A percentile compares a stretch with the other conserved stretches of the same genome.
Conservation (phyloP, 2,888 invertebrate genomes). For the Apoderus coryli region DNA sequence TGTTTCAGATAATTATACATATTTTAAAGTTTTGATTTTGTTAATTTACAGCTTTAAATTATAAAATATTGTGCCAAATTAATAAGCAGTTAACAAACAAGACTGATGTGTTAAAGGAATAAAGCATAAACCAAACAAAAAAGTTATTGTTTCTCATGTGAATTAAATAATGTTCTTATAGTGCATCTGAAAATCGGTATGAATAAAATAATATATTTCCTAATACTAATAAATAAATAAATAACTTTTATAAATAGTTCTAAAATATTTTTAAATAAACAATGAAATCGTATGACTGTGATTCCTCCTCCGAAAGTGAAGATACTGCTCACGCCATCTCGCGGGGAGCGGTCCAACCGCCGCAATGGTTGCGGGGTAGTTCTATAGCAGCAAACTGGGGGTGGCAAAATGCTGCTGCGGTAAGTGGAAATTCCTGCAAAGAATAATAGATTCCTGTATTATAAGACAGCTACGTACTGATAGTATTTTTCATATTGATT, state of each 20-base stretch:
- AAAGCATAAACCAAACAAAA: conserved; percentile 3
- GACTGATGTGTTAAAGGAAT: no score
- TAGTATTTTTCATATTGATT: no score
- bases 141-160: conserved; percentile 2
- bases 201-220: no score
- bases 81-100: no score
- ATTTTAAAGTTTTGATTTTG: no score
- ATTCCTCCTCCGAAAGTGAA: conserved; percentile 33
- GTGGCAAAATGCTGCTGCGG: conserved; percentile 26
- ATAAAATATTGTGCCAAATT: no score
- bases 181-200: no score
- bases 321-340: conserved; percentile 32
- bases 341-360: conserved; percentile 27
- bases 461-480: conserved; percentile 5
- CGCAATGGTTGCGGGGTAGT: conserved; percentile 30
- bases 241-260: conserved; percentile 2
- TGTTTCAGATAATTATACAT: no score
- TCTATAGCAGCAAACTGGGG: conserved; percentile 27
- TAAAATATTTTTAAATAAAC: conserved; percentile 15
- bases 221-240: no score
- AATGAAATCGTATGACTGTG: conserved; percentile 35
- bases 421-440: conserved; percentile 9
- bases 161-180: no score
- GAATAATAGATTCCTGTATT: background rate
- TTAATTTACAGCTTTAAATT: no score